These are phyloP conservation scores for Lagenorhynchus albirostris DNA, from an alignment of 2,113 vertebrate genomes.

Conservation along the genomic window DNA sequence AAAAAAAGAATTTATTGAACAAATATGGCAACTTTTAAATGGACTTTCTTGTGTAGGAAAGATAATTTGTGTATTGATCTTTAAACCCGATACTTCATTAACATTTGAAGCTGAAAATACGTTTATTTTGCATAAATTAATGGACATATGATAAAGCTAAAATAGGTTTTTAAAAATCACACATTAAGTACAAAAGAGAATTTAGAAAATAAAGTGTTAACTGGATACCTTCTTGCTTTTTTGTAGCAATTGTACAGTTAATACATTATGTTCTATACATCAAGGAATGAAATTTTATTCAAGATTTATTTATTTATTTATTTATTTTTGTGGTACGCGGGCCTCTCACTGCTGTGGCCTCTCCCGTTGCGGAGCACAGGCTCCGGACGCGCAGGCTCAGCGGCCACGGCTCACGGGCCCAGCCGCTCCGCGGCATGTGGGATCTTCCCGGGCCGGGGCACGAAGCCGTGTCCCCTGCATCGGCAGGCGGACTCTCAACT, in stretches of 20 bases:
- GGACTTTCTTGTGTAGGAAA: neutral
- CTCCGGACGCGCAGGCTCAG: no score
- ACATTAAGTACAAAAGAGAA: neutral
- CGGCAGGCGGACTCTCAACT: no score
- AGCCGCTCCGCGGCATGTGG: no score
- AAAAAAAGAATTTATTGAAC: neutral
- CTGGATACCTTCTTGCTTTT: neutral
- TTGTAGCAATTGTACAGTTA: neutral
- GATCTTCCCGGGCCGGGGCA: no score
- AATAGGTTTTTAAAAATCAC: neutral
- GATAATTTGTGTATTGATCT: neutral
- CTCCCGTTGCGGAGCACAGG: no score
- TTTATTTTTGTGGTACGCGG: neutral
- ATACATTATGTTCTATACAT: neutral
- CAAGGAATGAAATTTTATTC: neutral
- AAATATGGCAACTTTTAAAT: neutral
- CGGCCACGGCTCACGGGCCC: no score
- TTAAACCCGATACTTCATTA: neutral
- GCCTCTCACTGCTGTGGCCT: no score
- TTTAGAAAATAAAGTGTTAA: neutral
- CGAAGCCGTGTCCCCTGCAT: no score
- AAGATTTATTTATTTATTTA: neutral
- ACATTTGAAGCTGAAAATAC: neutral
- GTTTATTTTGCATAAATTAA: neutral
- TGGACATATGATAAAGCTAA: neutral